phyloP scores from a whole-genome alignment of 2,113 vertebrate genomes.

The Grantiella picta region DNA sequence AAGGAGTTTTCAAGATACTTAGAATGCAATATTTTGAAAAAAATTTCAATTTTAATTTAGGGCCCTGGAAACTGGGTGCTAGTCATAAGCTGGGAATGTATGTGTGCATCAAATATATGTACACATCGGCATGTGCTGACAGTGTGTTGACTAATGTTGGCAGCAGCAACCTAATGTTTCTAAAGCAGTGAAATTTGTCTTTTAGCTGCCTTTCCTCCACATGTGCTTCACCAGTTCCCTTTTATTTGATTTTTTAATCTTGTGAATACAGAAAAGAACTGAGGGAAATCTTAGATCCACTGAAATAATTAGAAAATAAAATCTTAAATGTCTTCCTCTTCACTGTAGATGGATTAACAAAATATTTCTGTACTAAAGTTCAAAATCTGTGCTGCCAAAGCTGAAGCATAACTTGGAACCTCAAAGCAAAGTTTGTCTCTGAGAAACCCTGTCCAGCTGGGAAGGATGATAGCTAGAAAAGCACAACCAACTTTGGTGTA shows the following conservation, averaged over 20 bases:
- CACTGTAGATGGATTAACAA: neutral
- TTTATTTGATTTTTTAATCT: neutral
- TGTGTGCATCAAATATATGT: neutral
- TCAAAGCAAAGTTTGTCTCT: neutral
- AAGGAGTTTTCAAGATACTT: neutral
- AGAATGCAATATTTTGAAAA: neutral
- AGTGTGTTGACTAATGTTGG: neutral
- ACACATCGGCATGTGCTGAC: neutral
- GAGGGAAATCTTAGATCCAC: neutral
- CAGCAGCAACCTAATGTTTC: neutral
- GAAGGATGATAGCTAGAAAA: neutral
- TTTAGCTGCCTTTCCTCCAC: neutral
- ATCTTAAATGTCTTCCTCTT: neutral
- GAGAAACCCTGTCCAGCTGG: neutral
- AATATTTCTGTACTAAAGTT: neutral
- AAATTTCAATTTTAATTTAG: neutral
- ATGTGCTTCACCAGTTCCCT: neutral
- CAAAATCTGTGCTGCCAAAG: neutral
- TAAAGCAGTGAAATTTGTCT: neutral
- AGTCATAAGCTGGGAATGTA: neutral
- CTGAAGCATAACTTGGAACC: neutral
- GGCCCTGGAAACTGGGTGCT: neutral
- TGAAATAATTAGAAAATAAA: neutral
- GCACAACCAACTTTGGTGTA: neutral
- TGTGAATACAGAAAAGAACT: neutral